Conservation (phyloP, 53 echinoderm and acorn worm genomes). For the Paracentrotus lividus region DNA sequence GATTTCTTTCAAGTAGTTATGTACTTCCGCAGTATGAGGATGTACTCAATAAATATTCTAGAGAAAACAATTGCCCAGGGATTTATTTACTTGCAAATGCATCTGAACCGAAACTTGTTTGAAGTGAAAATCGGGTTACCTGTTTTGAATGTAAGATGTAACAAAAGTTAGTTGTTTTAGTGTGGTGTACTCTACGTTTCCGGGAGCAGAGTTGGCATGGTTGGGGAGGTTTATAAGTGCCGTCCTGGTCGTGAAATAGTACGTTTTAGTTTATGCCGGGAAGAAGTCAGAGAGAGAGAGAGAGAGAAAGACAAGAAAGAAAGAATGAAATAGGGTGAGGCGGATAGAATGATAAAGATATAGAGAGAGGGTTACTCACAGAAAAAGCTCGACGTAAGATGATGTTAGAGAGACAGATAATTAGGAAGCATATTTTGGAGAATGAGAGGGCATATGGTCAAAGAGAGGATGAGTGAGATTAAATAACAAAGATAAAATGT, state of each 20-base stretch:
- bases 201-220: not conserved
- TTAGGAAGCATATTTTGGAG: too few relatives aligned
- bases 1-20: not conserved
- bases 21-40: not conserved
- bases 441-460: too few relatives aligned
- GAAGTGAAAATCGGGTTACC: not conserved
- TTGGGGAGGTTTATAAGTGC: not conserved
- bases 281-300: not conserved
- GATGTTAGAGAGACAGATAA: too few relatives aligned
- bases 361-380: too few relatives aligned
- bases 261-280: not conserved
- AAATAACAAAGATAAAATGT: too few relatives aligned
- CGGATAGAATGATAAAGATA: too few relatives aligned
- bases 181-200: not conserved
- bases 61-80: not conserved
- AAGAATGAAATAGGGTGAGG: too few relatives aligned
- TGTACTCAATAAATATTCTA: slow-evolving; percentile 4
- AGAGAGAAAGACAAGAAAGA: not conserved
- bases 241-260: not conserved
- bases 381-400: too few relatives aligned
- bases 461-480: too few relatives aligned
- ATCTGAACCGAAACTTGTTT: not conserved
- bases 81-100: not conserved
- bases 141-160: not conserved
- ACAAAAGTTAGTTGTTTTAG: slow-evolving; percentile 17